Conservation (phyloP, 2,888 invertebrate species). For the Erebia palarica region DNA sequence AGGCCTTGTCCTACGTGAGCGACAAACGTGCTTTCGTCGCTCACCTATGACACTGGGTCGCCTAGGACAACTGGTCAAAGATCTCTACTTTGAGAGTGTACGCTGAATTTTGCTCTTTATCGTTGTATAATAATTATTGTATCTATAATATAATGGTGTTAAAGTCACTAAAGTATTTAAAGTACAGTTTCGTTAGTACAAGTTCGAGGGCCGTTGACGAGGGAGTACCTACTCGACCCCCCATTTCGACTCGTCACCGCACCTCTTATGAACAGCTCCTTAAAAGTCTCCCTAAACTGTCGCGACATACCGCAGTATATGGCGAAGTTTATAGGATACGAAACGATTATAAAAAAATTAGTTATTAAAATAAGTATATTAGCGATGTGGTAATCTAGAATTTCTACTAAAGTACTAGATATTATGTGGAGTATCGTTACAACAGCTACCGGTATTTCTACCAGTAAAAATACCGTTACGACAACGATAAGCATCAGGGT, state of each 20-base stretch:
- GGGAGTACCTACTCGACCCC: slow-evolving; percentile 89
- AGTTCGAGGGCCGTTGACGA: slow-evolving; percentile 91
- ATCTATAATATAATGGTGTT: no score
- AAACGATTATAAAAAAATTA: slow-evolving; percentile 95
- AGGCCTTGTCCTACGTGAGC: no score
- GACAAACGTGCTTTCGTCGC: no score
- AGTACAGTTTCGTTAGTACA: slow-evolving; percentile 93
- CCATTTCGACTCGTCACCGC: slow-evolving; percentile 84
- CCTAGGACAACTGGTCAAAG: no score
- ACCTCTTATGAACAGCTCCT: slow-evolving; percentile 88
- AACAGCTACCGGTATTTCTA: slow-evolving; percentile 92
- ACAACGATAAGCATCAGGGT: slow-evolving; percentile 94
- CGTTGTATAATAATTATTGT: no score
- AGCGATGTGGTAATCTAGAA: slow-evolving; percentile 89
- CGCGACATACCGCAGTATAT: slow-evolving; percentile 98
- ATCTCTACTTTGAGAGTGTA: no score
- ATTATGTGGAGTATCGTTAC: slow-evolving; percentile 93
- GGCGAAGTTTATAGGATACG: slow-evolving; percentile 96
- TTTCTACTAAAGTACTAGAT: slow-evolving; percentile 86
- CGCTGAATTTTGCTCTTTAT: no score
- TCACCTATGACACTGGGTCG: no score
- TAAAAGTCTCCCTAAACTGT: slow-evolving; percentile 96
- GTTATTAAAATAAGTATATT: slow-evolving; percentile 91
- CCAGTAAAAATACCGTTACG: slow-evolving; percentile 91
- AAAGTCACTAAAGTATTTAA: slow-evolving; percentile 56